Conservation (phyloP, 2,113 vertebrate species). For the Nannospalax galili region DNA sequence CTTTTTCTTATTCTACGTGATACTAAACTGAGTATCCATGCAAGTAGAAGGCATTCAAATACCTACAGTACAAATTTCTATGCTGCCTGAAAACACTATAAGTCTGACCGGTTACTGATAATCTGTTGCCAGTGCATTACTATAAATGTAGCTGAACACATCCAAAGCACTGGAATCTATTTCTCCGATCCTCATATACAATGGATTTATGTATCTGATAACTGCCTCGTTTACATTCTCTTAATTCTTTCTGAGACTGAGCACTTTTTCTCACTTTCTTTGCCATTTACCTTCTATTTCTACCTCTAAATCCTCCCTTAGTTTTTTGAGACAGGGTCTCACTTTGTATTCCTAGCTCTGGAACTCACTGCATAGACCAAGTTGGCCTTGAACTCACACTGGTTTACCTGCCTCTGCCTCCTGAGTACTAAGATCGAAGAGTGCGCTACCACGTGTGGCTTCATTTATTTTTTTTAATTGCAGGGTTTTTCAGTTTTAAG, state of each 20-base stretch:
- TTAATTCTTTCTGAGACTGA: not conserved
- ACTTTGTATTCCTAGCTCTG: not conserved
- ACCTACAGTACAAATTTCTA: not conserved
- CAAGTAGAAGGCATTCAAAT: not conserved
- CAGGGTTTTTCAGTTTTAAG: not conserved
- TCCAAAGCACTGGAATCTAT: not conserved
- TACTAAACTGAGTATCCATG: not conserved
- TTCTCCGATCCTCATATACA: not conserved
- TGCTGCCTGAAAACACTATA: not conserved
- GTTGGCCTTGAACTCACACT: not conserved
- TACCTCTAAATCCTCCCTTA: not conserved
- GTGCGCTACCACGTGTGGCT: not conserved
- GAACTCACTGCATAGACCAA: not conserved
- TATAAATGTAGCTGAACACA: not conserved
- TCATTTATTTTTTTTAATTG: slow-evolving; percentile 4
- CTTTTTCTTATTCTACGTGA: slow-evolving; percentile 3
- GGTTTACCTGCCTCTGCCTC: not conserved
- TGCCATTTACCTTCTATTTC: not conserved
- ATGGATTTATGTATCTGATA: not conserved
- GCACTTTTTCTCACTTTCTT: not conserved
- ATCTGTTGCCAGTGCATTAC: not conserved
- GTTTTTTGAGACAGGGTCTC: not conserved
- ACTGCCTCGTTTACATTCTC: not conserved
- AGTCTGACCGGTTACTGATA: not conserved
- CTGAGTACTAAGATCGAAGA: not conserved